phyloP scores from a whole-genome alignment of 1,140 invertebrate species.

The Sycophila sp. region DNA sequence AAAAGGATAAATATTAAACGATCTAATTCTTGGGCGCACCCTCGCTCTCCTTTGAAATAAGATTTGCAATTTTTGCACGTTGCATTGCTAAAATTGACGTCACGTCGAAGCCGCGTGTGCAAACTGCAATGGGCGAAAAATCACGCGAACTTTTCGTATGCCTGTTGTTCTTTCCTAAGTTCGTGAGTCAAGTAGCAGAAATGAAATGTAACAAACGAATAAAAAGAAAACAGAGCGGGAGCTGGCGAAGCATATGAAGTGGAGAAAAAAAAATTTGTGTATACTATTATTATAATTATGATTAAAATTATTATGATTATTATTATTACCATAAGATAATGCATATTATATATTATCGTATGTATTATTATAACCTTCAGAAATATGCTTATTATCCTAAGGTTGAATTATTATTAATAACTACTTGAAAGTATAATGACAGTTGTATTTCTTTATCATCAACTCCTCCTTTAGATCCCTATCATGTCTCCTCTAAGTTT shows the following conservation, averaged over 20 bases:
- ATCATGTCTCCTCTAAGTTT: not conserved
- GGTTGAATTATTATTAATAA: constrained; percentile 57
- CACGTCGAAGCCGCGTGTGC: too few species aligned
- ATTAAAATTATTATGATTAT: constrained; percentile 16
- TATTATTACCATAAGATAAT: constrained; percentile 41
- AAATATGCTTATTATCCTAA: constrained; percentile 52
- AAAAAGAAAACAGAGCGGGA: constrained; percentile 1
- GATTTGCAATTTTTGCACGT: constrained; percentile 21
- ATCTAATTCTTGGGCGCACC: too few species aligned
- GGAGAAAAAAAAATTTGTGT: constrained; percentile 50
- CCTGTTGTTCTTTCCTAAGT: constrained; percentile 14
- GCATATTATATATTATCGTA: constrained; percentile 48
- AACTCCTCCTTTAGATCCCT: not conserved
- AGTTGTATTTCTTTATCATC: constrained; percentile 16
- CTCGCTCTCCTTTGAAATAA: not conserved
- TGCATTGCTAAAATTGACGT: not conserved
- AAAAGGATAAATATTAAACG: too few species aligned
- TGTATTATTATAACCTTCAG: constrained; percentile 51
- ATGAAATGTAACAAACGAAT: not conserved
- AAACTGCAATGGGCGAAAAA: too few species aligned
- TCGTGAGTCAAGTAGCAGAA: not conserved
- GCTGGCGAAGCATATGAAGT: constrained; percentile 10
- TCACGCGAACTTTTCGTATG: constrained; percentile 2
- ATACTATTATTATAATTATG: constrained; percentile 51
- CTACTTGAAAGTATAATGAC: constrained; percentile 50